phyloP scores from a whole-genome alignment of 2,888 invertebrate genomes.

The Bembecia ichneumoniformis region DNA sequence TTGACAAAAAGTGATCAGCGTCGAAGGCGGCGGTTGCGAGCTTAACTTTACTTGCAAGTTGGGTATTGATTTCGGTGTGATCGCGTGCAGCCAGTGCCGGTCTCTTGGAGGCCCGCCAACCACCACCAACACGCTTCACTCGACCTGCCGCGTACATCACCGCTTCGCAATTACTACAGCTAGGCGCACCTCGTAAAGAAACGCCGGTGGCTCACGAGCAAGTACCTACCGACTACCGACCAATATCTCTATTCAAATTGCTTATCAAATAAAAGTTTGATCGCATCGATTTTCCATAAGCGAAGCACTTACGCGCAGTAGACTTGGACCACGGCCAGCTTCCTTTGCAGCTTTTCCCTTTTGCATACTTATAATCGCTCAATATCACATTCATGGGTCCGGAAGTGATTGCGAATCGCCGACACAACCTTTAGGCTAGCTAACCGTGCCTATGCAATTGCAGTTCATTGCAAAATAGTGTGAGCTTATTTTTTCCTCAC shows the following conservation, averaged over 20 bases:
- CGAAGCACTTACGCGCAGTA: slow-evolving; percentile 30
- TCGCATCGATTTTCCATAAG: slow-evolving; percentile 45
- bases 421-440: neutral
- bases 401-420: slow-evolving; percentile 2
- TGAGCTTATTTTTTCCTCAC: neutral
- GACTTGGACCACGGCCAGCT: slow-evolving; percentile 36
- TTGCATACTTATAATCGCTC: slow-evolving; percentile 32
- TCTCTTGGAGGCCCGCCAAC: neutral
- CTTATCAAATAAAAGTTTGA: slow-evolving; percentile 55
- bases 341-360: slow-evolving; percentile 22
- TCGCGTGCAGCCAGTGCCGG: neutral
- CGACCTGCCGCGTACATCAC: slow-evolving; percentile 16
- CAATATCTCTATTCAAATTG: slow-evolving; percentile 39
- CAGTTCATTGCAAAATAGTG: neutral
- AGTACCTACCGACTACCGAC: slow-evolving; percentile 1
- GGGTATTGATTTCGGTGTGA: neutral
- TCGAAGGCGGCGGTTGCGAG: neutral
- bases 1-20: neutral
- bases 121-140: neutral
- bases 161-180: slow-evolving; percentile 14
- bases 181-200: slow-evolving; percentile 12
- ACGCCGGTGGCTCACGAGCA: slow-evolving; percentile 1
- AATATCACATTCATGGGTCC: slow-evolving; percentile 26
- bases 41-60: neutral
- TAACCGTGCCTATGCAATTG: no score